A percentile compares a stretch with the other conserved stretches of the same genome.
Conservation (phyloP, 2,113 vertebrate species). For the Illadopsis cleaveri region DNA sequence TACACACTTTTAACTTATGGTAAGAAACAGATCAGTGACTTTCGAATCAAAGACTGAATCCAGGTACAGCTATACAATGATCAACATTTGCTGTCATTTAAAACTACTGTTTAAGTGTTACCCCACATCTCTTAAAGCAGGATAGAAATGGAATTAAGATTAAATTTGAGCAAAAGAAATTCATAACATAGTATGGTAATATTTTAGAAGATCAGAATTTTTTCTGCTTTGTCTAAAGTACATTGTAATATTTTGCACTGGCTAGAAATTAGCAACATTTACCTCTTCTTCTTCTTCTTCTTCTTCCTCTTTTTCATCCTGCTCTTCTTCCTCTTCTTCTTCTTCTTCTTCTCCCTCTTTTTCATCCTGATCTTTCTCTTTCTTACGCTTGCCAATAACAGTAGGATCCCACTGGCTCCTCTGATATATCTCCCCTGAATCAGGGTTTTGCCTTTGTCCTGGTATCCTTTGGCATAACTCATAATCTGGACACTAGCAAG, state of each 20-base stretch:
- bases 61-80: background rate
- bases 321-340: conserved; percentile 37
- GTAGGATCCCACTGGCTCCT: conserved; percentile 80
- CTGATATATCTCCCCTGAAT: conserved; percentile 77
- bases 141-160: background rate
- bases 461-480: conserved; percentile 84
- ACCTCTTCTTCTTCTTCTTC: conserved; percentile 70
- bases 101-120: background rate
- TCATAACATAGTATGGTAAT: background rate
- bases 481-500: conserved; percentile 84
- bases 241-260: background rate
- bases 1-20: background rate
- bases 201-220: background rate
- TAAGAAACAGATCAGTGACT: background rate
- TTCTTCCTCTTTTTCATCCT: conserved; percentile 56
- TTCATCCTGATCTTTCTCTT: conserved; percentile 58
- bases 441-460: conserved; percentile 81
- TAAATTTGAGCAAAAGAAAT: background rate
- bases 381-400: conserved; percentile 57
- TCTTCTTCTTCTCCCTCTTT: conserved; percentile 56
- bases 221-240: background rate
- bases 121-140: background rate
- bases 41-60: background rate
- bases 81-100: background rate
- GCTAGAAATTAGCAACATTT: background rate